phyloP scores from a whole-genome alignment of 2,888 invertebrate species.

The Ophion obscuratus region DNA sequence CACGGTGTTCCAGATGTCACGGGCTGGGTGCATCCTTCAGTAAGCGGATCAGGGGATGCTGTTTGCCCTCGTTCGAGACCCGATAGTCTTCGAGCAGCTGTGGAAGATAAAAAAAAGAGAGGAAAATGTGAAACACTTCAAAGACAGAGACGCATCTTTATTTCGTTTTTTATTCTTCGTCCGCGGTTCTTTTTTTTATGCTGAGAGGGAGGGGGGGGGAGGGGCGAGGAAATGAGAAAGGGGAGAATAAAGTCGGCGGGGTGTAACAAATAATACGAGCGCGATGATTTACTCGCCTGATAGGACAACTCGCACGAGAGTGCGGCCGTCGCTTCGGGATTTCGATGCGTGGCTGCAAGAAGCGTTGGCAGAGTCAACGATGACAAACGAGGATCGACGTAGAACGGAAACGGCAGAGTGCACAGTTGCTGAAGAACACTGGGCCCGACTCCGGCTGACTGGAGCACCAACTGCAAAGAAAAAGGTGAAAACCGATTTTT shows the following conservation, averaged over 20 bases:
- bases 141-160: conserved; percentile 22
- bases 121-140: conserved; percentile 57
- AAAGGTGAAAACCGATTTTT: conserved; percentile 19
- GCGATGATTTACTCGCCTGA: conserved; percentile 83
- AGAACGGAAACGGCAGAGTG: conserved; percentile 93
- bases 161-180: conserved; percentile 45
- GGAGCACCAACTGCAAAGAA: conserved; percentile 88
- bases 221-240: conserved; percentile 78
- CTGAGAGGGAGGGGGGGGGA: background rate
- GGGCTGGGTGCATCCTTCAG: conserved; percentile 75
- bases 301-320: conserved; percentile 90
- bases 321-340: conserved; percentile 89
- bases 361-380: conserved; percentile 92
- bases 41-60: conserved; percentile 85
- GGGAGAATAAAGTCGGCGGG: conserved; percentile 74
- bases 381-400: conserved; percentile 90
- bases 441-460: conserved; percentile 89
- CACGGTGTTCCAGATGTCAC: conserved; percentile 63
- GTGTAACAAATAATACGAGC: conserved; percentile 6
- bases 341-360: conserved; percentile 88
- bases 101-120: conserved; percentile 73
- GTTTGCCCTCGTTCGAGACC: conserved; percentile 85
- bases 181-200: background rate
- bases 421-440: conserved; percentile 94
- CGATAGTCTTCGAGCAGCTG: conserved; percentile 87